Evolutionary conservation across 1,140 invertebrate genomes (phyloP), one percentile per base, ranked within the genome.

Genomic region (Drosophila malerkotliana): DNA sequence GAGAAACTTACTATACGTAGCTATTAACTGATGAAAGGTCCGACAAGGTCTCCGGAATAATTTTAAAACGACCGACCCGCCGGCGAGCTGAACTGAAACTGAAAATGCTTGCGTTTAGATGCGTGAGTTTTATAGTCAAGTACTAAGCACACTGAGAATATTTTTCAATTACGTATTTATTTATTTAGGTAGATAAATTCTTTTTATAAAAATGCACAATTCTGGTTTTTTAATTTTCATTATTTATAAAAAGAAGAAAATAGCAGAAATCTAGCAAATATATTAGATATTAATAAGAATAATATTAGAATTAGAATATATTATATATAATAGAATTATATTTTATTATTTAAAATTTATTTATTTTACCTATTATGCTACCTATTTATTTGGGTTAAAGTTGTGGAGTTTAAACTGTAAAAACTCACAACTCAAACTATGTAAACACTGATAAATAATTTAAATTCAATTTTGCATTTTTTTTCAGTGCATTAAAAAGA

Each of bases 101-200:
- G 75, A 89, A 82, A 87, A 55, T 55, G 72, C 66, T 79, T 57
- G 58, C 48, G 72, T 63, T 63, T 48, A 55, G 58, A 21, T 73
- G 72, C 63, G 66, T 67, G 59, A 63, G 72, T 83, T 87, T 83
- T 87, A 88, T 87, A 83, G 68, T 45, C 52, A 63, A 28, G 44
- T 8, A 34, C 49, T 30, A 34, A 60, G 8, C 14, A 10, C 37
- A 63, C 63, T 52, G 4, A 51, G 18, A 64, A 26, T n/a, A 34
- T 14, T 15, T 15, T 18, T 15, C 1, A 41, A 12, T 4, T 37
- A n/a, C n/a, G n/a, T n/a, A n/a, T n/a, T 37, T n/a, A 12, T n/a
- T 37, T 37, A 34, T 34, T 7, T 1, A 34, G 0, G 9, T 32
- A 18, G 18, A 30, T 30, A 30, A 6, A 30, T 30, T 30, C 28